Base-by-base conservation (phyloP, 2,797 vertebrate species). In the Paedocypris micromegethes region DNA sequence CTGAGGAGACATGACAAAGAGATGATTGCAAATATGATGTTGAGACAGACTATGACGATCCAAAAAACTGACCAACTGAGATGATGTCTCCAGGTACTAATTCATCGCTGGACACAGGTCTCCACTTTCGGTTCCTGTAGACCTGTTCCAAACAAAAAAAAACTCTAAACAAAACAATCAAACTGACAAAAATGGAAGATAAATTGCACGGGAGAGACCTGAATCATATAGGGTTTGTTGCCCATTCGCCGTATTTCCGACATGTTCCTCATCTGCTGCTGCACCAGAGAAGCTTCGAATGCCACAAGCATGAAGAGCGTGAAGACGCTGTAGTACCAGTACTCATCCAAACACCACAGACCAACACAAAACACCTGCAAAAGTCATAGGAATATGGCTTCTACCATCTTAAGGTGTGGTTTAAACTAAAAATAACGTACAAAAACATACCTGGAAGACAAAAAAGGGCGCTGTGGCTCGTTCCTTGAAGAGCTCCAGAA, bases 241-340 rank as follows among this genome's bases (percentile, higher is more conserved):
- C 96, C 96, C 96, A 98, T 98, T 7, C 92, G 91, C 0, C 95
- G 89, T 71, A 99, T 98, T 77, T 98, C 96, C 0, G 94, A 91
- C 91, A 99, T 93, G 84, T 99, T 99, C 54, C 94, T 90, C 90
- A 98, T 92, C 80, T 98, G 96, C 77, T 98, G 96, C 82, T 99
- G 96, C 53, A 98, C 96, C 65, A 99, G 84, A 0, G 96, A 99
- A 0, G 96, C 96, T 80, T 98, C 95, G 0, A 99, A 99, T 0
- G 96, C 96, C 76, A 98, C 95, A 72, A 99, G 80, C 96, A 99
- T 99, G 86, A 96, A 96, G 2, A 99, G 91, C 0, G 96, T 99
- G 82, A 99, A 98, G 56, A 99, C 91, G 0, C 96, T 99, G 88
- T 98, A 99, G 79, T 99, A 99, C 96, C 96, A 99, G 65, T 98